Base-by-base conservation (phyloP, 1,140 invertebrate genomes). In the Eubasilissa regina region DNA sequence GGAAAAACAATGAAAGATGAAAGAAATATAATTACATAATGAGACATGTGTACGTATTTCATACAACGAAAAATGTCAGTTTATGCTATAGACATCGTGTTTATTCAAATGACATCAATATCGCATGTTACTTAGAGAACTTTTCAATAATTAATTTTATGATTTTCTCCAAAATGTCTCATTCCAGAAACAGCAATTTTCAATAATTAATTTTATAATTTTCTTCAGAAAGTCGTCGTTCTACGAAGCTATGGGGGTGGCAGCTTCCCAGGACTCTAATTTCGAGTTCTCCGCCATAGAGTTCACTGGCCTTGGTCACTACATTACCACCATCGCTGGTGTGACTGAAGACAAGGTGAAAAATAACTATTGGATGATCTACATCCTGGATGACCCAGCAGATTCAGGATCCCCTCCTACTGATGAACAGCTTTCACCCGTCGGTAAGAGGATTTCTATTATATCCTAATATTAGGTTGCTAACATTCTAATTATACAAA, bases 301-400 rank as follows among this genome's bases (percentile, higher is more conserved):
- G 6, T 70, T 13, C 12, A 0, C 47, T 10, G 66, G 47, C 4
- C 12, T 51, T 3, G 66, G 66, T 12, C 44, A 70, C 45, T 70
- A 51, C 21, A 70, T 70, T 15, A 51, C n/a, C 66, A 21, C 66
- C 66, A 70, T 70, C 1, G 15, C n/a, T 0, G 47, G 66, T 48
- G 47, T 70, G 15, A 35, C 47, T 19, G 66, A 53, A 25, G 66
- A 70, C 45, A 70, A 6, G 13, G 17, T 13, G 15, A 17, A 51
- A 4, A 51, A 48, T 15, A 51, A 21, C 8, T 48, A 17, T 48
- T 70, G 66, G 66, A 48, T 70, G 45, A 48, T 70, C 66, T 70
- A 70, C 17, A 9, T 70, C 19, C 17, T 51, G 47, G 45, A 70
- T 13, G 3, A n/a, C 19, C 45, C 45, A 0, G 45, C 66, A 25